Conservation (phyloP, 2,888 invertebrate species). For the Sminthurinus aureus region DNA sequence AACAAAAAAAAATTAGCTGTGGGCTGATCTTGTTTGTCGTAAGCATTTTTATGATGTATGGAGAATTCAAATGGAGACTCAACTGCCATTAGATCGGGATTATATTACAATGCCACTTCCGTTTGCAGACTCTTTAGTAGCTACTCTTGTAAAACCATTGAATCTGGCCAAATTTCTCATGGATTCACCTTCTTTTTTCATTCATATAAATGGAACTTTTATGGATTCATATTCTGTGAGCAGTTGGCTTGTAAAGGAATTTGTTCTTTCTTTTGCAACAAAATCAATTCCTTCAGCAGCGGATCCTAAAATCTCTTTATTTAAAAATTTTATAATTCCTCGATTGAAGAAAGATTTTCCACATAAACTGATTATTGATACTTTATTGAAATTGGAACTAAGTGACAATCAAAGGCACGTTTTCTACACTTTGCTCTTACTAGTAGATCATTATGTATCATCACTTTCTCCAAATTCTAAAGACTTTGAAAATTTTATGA, state of each 20-base stretch:
- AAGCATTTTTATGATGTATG: conserved; percentile 46
- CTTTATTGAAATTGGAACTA: conserved; percentile 16
- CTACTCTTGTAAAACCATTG: conserved; percentile 29
- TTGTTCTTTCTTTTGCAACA: conserved; percentile 21
- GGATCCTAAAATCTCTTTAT: conserved; percentile 27
- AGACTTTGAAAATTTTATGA: conserved; percentile 36
- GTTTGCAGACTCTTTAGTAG: conserved; percentile 35
- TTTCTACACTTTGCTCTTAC: conserved; percentile 12
- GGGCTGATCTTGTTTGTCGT: conserved; percentile 32
- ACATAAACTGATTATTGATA: conserved; percentile 25
- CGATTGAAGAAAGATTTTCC: conserved; percentile 30
- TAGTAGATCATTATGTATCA: conserved; percentile 29
- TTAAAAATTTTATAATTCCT: conserved; percentile 34
- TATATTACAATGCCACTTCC: conserved; percentile 35
- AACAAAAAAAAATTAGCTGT: conserved; percentile 14
- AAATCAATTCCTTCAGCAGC: background rate
- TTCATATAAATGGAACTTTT: conserved; percentile 14
- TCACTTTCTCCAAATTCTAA: conserved; percentile 2
- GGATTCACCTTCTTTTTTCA: conserved; percentile 3
- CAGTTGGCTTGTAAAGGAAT: conserved; percentile 26
- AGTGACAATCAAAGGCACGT: conserved; percentile 31
- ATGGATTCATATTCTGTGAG: conserved; percentile 21
- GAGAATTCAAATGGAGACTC: conserved; percentile 42
- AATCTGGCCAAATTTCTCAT: conserved; percentile 26
- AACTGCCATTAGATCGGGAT: conserved; percentile 28